phyloP scores from a whole-genome alignment of 2,797 vertebrate genomes.

The Coluber constrictor region DNA sequence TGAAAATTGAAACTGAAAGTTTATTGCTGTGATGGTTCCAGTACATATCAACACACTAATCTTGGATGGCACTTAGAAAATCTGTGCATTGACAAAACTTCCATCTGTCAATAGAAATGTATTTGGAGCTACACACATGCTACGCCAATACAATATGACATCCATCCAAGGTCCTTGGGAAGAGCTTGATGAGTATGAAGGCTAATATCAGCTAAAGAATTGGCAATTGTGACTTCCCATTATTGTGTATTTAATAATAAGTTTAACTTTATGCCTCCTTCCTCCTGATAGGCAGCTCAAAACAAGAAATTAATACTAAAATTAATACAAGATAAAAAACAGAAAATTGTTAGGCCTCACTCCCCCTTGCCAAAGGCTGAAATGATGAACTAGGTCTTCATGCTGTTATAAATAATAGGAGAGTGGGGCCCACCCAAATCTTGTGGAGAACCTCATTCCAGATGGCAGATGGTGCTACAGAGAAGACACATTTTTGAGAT shows the following conservation, averaged over 20 bases:
- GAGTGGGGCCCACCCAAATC: not conserved
- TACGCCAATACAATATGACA: not conserved
- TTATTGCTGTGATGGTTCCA: not conserved
- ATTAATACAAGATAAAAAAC: not conserved
- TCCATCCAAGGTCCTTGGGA: not conserved
- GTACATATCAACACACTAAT: not conserved
- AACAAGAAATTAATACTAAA: not conserved
- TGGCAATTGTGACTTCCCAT: not conserved
- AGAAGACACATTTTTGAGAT: not conserved
- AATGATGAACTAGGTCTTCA: not conserved
- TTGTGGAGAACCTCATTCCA: not conserved
- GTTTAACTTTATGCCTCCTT: not conserved
- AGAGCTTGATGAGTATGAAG: not conserved
- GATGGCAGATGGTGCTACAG: not conserved
- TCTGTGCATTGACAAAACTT: not conserved
- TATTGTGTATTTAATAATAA: not conserved
- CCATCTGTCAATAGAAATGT: not conserved
- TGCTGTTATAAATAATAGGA: not conserved
- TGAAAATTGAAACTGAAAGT: not conserved
- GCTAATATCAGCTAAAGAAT: not conserved
- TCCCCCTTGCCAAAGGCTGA: not conserved
- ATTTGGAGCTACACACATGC: not conserved
- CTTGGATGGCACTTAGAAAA: not conserved
- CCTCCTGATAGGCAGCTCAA: not conserved
- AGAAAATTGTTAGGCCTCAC: not conserved